These are phyloP conservation scores for Oncorhynchus masou DNA, from an alignment of 2,113 vertebrate species.

Conservation along the genomic window DNA sequence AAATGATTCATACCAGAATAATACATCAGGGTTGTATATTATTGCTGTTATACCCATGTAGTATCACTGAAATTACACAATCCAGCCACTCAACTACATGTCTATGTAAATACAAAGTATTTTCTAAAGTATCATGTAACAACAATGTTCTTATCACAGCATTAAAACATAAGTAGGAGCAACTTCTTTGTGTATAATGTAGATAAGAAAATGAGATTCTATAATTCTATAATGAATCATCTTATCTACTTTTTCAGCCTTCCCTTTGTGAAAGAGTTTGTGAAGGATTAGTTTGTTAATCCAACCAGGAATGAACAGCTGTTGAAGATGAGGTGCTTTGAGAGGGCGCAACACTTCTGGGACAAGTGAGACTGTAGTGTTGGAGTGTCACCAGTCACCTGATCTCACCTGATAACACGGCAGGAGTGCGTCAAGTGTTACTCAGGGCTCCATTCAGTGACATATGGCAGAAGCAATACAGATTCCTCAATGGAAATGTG, in stretches of 20 bases:
- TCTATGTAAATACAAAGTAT: too few relatives aligned
- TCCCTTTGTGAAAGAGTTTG: neutral
- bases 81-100: too few relatives aligned
- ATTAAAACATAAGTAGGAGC: too few relatives aligned
- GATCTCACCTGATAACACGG: constrained; percentile 17
- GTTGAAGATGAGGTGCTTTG: constrained; percentile 30
- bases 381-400: constrained; percentile 25
- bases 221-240: too few relatives aligned
- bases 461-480: neutral
- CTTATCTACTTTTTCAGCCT: neutral
- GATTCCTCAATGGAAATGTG: neutral
- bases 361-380: constrained; percentile 47
- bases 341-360: constrained; percentile 12
- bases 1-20: too few relatives aligned
- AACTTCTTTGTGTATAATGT: too few relatives aligned
- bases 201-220: too few relatives aligned
- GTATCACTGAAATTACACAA: too few relatives aligned
- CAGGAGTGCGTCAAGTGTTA: constrained; percentile 33
- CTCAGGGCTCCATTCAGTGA: neutral
- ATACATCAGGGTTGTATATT: too few relatives aligned
- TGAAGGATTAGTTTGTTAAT: constrained; percentile 10
- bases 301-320: constrained; percentile 22
- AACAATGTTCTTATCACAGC: too few relatives aligned
- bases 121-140: too few relatives aligned
- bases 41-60: too few relatives aligned